Evolutionary conservation across 2,888 invertebrate genomes (phyloP), one percentile per base, ranked within the genome.

Genomic region (Lycia hirtaria): DNA sequence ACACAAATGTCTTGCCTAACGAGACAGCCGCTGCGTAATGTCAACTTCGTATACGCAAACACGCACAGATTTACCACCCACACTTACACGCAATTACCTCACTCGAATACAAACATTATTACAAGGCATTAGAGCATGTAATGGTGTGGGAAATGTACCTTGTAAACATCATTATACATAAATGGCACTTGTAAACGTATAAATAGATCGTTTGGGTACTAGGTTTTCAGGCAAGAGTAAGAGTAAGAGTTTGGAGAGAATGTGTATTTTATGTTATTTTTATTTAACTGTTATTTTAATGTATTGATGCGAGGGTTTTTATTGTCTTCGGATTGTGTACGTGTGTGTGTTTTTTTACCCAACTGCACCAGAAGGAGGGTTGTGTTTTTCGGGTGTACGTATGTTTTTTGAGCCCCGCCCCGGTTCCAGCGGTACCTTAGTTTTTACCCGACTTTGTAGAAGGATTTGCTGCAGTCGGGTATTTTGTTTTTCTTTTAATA

Each of bases 11-110:
- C 28, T 26, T 12, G 22, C 33, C 22, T 56, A 56, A 56, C 45
- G 38, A 50, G 56, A 56, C 56, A 50, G 28, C 35, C n/a, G 32
- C 33, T 30, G 20, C 32, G 28, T 49, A 28, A 33, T 38, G 37
- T 30, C 37, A 50, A 14, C 38, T 28, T 20, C 33, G 30, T 38
- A 50, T 56, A 32, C 41, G 30, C 45, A 56, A 45, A 50, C 44
- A 45, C 50, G 32, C 45, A 40, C 56, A 20, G 28, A 44, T 38
- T 24, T 44, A 35, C 28, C 22, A 30, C 37, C 30, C 12, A 20
- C 17, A 38, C 44, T 30, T 22, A 47, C 5, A 7, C 22, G 1
- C 7, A 20, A 0, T 5, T 15, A 6, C 12, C 4, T 19, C 17
- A 56, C 7, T 12, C 30, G 9, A 37, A 14, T 38, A 37, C 9